These are phyloP conservation scores for Gadopsis bispinosus DNA, from an alignment of 2,797 vertebrate species.

Conservation along the genomic window DNA sequence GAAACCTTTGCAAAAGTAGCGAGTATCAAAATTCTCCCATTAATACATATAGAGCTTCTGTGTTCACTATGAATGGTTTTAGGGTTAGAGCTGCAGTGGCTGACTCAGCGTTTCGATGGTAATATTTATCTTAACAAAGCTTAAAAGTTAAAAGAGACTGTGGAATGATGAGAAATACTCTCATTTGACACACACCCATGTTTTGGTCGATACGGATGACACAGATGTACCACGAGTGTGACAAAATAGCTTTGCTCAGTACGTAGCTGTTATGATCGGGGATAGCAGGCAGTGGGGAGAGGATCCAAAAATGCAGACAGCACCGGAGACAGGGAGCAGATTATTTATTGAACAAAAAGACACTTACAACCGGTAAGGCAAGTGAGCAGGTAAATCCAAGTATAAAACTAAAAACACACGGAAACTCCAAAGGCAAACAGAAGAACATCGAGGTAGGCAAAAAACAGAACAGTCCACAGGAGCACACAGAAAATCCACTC, in stretches of 20 bases:
- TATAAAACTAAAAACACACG: no score
- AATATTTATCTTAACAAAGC: neutral
- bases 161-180: conserved; percentile 3
- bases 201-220: conserved; percentile 14
- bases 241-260: neutral
- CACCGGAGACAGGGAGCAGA: no score
- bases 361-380: no score
- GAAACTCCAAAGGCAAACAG: no score
- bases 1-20: conserved; percentile 5
- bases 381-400: no score
- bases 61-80: neutral
- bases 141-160: neutral
- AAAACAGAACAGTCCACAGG: no score
- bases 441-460: no score
- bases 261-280: no score
- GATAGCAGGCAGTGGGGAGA: no score
- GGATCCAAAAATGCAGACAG: no score
- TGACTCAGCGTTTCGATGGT: neutral
- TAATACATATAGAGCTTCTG: neutral
- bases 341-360: no score
- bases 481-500: no score
- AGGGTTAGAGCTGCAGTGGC: neutral
- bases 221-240: neutral
- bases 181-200: neutral
- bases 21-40: neutral